Conservation (phyloP, 2,888 invertebrate species). For the Clanis bilineata region DNA sequence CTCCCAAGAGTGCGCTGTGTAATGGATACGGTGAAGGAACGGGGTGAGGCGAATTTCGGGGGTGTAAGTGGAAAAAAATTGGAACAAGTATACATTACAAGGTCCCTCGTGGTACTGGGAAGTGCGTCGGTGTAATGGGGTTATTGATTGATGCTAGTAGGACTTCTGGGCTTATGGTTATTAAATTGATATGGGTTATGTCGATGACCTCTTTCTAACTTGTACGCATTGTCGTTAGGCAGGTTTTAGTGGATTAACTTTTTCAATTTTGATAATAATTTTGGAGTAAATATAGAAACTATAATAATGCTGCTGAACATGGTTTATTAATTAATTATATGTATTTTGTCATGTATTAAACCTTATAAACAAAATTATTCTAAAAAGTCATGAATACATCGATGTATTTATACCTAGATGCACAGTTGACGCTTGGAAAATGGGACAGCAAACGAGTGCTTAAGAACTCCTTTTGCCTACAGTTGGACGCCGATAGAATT, state of each 20-base stretch:
- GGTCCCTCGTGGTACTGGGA: conserved; percentile 3
- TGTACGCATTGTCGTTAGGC: background rate
- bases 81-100: conserved; percentile 10
- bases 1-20: conserved; percentile 26
- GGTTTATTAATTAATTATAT: too few relatives aligned
- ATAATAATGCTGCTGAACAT: too few relatives aligned
- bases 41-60: conserved; percentile 10
- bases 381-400: too few relatives aligned
- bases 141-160: conserved; percentile 14
- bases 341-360: too few relatives aligned
- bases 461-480: too few relatives aligned
- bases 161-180: background rate
- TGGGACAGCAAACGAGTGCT: too few relatives aligned
- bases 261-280: too few relatives aligned
- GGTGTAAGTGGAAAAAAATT: conserved; percentile 16
- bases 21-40: conserved; percentile 25
- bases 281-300: too few relatives aligned
- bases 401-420: too few relatives aligned
- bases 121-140: conserved; percentile 14
- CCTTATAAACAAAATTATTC: too few relatives aligned
- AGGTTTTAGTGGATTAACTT: background rate
- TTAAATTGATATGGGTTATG: conserved; percentile 6
- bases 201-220: background rate
- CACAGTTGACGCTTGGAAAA: too few relatives aligned
- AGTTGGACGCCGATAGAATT: too few relatives aligned